A percentile compares a stretch with the other conserved stretches of the same genome.
Conservation (phyloP, 2,113 vertebrate species). For the Chaenocephalus aceratus region DNA sequence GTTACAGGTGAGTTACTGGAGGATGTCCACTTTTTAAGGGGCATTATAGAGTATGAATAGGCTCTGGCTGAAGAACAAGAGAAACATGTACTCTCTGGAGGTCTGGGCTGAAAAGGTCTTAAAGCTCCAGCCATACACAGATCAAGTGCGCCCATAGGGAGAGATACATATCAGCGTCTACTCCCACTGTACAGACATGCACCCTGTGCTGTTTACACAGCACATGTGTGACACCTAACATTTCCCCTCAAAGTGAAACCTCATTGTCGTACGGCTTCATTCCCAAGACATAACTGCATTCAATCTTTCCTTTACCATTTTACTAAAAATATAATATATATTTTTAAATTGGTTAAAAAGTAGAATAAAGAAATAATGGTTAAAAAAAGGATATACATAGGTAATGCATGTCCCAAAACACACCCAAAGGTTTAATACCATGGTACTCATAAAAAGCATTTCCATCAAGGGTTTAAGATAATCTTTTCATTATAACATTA, state of each 20-base stretch:
- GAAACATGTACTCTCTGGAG: conserved; percentile 2
- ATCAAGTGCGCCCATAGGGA: background rate
- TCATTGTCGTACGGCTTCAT: background rate
- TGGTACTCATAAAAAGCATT: too few species aligned
- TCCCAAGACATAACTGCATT: background rate
- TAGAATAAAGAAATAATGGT: background rate
- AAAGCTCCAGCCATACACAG: conserved; percentile 24
- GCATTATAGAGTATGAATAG: background rate
- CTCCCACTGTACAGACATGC: background rate
- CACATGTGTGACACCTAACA: background rate
- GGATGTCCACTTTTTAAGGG: background rate
- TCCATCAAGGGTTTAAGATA: too few species aligned
- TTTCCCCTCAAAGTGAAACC: background rate
- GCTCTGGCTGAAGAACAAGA: background rate
- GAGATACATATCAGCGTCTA: background rate
- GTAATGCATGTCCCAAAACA: background rate
- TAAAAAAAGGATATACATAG: background rate
- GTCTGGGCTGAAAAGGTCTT: conserved; percentile 21
- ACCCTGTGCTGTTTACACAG: background rate
- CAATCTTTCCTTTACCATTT: background rate
- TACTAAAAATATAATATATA: background rate
- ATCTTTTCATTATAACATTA: background rate
- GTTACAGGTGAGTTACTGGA: background rate
- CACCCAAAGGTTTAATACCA: too few species aligned
- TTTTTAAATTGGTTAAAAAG: background rate